Percentiles rank a stretch among this genome's conserved stretches.
phyloP scores from a whole-genome alignment of 2,797 vertebrate species.

The Acestrorhynchus altus region DNA sequence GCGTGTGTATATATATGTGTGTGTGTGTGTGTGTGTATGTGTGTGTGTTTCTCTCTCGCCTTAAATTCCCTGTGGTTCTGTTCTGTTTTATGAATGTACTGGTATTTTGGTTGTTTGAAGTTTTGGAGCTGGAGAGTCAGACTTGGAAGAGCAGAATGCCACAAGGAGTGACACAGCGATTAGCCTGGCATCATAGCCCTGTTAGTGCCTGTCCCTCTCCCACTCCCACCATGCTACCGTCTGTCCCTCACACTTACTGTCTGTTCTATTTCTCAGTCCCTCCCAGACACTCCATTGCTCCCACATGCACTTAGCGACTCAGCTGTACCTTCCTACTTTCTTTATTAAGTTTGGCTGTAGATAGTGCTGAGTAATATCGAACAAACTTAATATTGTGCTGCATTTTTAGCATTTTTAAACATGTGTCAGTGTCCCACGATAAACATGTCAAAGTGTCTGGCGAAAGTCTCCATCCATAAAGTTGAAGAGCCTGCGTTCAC shows the following conservation, averaged over 20 bases:
- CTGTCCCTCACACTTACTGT: slow-evolving; percentile 19
- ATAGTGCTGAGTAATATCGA: neutral
- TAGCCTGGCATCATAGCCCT: slow-evolving; percentile 53
- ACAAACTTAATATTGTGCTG: too few relatives aligned
- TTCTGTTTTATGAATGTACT: slow-evolving; percentile 96
- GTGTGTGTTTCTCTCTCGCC: slow-evolving; percentile 67
- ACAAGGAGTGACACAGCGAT: slow-evolving; percentile 75
- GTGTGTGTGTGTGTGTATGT: slow-evolving; percentile 6
- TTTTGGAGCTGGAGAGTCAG: slow-evolving; percentile 84
- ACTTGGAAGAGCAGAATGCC: slow-evolving; percentile 85
- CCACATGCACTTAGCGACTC: neutral
- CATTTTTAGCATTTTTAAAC: too few relatives aligned
- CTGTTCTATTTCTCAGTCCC: slow-evolving; percentile 1
- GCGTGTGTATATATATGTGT: slow-evolving; percentile 19
- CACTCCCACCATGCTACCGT: slow-evolving; percentile 23
- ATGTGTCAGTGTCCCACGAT: too few relatives aligned
- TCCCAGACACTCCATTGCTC: slow-evolving; percentile 1
- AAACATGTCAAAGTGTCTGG: neutral
- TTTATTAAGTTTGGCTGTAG: neutral
- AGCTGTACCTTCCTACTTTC: neutral
- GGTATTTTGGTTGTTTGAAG: slow-evolving; percentile 96
- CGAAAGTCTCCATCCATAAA: neutral
- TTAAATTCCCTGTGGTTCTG: slow-evolving; percentile 92
- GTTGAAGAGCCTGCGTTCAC: neutral
- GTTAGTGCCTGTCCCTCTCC: slow-evolving; percentile 58